Percentiles rank a stretch among this genome's conserved stretches.
phyloP scores from a whole-genome alignment of 2,888 invertebrate species.

The Drosophila leonis region DNA sequence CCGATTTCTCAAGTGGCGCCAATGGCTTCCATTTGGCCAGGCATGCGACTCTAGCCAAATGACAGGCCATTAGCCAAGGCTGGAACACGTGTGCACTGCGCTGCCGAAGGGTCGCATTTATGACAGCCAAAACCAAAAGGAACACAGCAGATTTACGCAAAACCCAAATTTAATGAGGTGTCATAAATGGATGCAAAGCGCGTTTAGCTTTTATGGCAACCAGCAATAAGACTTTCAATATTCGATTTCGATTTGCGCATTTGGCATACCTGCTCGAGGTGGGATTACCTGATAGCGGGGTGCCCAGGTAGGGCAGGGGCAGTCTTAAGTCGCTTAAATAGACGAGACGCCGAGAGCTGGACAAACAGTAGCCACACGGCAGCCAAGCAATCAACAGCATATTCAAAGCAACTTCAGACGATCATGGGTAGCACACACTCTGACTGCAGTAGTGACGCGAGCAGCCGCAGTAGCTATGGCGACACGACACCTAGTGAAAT shows the following conservation, averaged over 20 bases:
- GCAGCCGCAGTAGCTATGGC: constrained; percentile 20
- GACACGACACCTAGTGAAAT: constrained; percentile 7
- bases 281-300: constrained; percentile 4
- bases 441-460: background rate
- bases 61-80: constrained; percentile 55
- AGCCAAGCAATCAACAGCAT: constrained; percentile 23
- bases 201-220: constrained; percentile 19
- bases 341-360: fast-evolving
- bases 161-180: constrained; percentile 50
- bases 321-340: constrained; percentile 28
- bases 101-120: constrained; percentile 17
- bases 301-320: constrained; percentile 1
- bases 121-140: constrained; percentile 43
- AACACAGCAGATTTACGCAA: constrained; percentile 27
- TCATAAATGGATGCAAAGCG: constrained; percentile 27
- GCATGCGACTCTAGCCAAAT: constrained; percentile 15
- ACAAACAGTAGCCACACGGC: constrained; percentile 30
- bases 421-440: constrained; percentile 55
- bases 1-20: constrained; percentile 41
- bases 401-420: background rate
- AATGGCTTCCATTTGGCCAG: background rate
- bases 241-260: background rate
- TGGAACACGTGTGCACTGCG: constrained; percentile 49
- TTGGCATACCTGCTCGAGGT: background rate
- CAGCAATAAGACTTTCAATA: constrained; percentile 28